Base-by-base conservation (phyloP, 2,113 vertebrate genomes). In the Lampris incognitus region DNA sequence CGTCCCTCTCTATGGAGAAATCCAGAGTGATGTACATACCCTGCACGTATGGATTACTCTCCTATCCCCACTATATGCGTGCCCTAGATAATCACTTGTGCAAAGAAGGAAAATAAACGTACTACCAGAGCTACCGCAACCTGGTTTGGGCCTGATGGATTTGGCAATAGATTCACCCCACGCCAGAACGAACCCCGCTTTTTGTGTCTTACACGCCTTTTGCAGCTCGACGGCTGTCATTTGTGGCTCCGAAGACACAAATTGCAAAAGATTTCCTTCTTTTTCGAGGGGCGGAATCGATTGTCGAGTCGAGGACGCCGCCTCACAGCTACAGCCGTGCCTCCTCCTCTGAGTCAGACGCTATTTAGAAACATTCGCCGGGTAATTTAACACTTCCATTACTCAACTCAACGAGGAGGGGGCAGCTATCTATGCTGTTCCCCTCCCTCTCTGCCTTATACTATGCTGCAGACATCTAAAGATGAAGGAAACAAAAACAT, bases 221-320 rank as follows among this genome's bases (percentile, higher is more conserved):
- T 37, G 37, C 48, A 42, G 5, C 37, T 49, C 24, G 59, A 58
- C 41, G 56, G 6, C 5, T 55, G 46, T 69, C 44, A 9, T 37
- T 70, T 70, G 10, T 68, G 52, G 52, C 9, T 68, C 9, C 56
- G 40, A 55, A 36, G 66, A 54, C 4, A n/a, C 10, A 9, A 24
- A 24, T 56, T 40, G 5, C 24, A 58, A 58, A 37, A 54, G 39
- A n/a, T 41, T 24, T 24, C 24, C 24, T 24, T 55, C 6, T 9
- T 69, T 13, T 42, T 24, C 11, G 60, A 46, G n/a, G 44, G 42
- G 41, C 24, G 24, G 24, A 24, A 24, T 24, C 24, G 24, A 24
- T 24, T 24, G 24, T 24, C 24, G 24, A 24, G 24, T 24, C 24
- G 24, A 24, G 24, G 24, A 24, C 24, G 24, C 24, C 24, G 24